Evolutionary conservation across 2,113 vertebrate species (phyloP), one percentile per base, ranked within the genome.

Genomic region (Hemichromis elongatus): DNA sequence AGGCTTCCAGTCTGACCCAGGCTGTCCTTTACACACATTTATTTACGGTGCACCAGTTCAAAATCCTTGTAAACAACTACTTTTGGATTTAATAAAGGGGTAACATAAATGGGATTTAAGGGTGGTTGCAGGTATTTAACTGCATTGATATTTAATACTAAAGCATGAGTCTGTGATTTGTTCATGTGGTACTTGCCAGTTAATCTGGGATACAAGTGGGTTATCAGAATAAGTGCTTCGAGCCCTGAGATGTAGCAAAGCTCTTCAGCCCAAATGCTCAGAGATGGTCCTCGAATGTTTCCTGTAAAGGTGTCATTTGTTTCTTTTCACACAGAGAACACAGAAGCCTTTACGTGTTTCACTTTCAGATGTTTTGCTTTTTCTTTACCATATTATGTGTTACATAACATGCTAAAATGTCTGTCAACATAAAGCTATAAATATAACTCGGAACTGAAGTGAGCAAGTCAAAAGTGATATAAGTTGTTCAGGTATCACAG

Each of bases 281-380:
- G 40, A 73, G 40, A 47, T 6, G 1, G 0, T 9, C 24, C 68
- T 47, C 2, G 2, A 14, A 47, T 45, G 3, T 70, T 70, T 70
- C 66, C 26, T 37, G 66, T 18, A 26, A 70, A 70, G 66, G 37
- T 70, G 21, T 9, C 45, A 24, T 26, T 70, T 24, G 9, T 28
- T 28, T 0, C 0, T 0, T 0, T 5, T 33, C n/a, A 37, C 37
- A 26, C 40, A 45, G 13, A 26, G 66, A 70, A 45, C 66, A 4
- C 21, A 70, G 40, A 70, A 26, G 40, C 24, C 66, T 73, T 11
- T 28, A 18, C 14, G 19, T 47, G 40, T 47, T 73, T 47, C 14
- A 19, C 9, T 47, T 73, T 73, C 40, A 70, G 18, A 45, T 70
- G 5, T 3, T 70, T 70, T 45, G 40, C 14, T 9, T 47, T 42